Conservation (phyloP, 2,113 vertebrate genomes). For the Lepus americanus region DNA sequence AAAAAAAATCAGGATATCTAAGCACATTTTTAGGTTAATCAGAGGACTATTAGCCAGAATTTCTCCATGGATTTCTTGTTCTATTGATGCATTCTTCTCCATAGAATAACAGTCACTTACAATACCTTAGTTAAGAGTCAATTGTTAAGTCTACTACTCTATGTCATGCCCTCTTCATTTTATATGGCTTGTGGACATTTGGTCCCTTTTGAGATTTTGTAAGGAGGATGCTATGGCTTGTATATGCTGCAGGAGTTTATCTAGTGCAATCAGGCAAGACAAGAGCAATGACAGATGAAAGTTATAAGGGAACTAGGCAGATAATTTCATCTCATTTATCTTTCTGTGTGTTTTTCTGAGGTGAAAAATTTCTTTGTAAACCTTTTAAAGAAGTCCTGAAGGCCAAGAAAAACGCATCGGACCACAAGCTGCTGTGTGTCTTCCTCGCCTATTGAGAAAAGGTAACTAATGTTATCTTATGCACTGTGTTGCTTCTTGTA, state of each 20-base stretch:
- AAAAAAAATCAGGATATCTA: too few species aligned
- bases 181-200: constrained; percentile 6
- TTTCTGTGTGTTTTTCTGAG: constrained; percentile 40
- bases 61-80: not conserved
- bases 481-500: not conserved
- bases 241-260: not conserved
- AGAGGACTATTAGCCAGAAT: not conserved
- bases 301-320: constrained; percentile 4
- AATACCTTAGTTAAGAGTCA: not conserved
- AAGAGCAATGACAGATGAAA: not conserved
- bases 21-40: not conserved
- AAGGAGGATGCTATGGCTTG: not conserved
- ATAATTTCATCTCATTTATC: not conserved
- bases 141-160: not conserved
- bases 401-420: not conserved
- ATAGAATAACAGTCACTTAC: not conserved
- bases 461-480: not conserved
- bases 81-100: not conserved
- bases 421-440: not conserved
- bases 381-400: not conserved
- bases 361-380: constrained; percentile 27
- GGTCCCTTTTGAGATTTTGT: not conserved
- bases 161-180: not conserved
- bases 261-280: not conserved
- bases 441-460: not conserved